These are phyloP conservation scores for Morone saxatilis DNA, from an alignment of 2,113 vertebrate genomes.

Conservation along the genomic window DNA sequence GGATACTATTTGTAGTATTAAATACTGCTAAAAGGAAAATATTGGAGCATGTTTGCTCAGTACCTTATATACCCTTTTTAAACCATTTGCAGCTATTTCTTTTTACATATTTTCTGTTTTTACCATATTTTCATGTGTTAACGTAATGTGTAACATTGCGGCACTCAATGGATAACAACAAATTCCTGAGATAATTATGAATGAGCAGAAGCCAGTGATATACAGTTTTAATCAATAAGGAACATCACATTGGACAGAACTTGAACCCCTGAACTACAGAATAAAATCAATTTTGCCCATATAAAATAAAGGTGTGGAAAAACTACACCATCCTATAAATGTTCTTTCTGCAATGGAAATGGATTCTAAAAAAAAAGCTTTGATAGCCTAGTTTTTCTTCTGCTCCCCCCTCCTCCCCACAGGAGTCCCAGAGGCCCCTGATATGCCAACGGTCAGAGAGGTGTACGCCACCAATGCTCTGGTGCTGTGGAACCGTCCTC, in stretches of 20 bases:
- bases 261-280: not conserved
- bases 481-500: constrained; percentile 94
- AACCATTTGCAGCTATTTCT: not conserved
- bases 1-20: no score
- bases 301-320: not conserved
- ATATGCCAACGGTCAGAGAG: constrained; percentile 91
- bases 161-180: not conserved
- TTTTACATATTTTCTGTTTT: no score
- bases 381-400: not conserved
- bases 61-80: not conserved
- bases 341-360: not conserved
- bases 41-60: not conserved
- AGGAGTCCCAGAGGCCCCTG: constrained; percentile 98
- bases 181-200: not conserved
- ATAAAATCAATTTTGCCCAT: not conserved
- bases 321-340: not conserved
- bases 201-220: not conserved
- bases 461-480: constrained; percentile 92
- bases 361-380: not conserved
- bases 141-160: not conserved
- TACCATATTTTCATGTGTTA: not conserved
- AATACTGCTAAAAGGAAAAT: not conserved
- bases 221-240: not conserved
- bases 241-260: not conserved
- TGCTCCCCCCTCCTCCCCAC: not conserved